Conservation (phyloP, 2,797 vertebrate genomes). For the Bucorvus abyssinicus region DNA sequence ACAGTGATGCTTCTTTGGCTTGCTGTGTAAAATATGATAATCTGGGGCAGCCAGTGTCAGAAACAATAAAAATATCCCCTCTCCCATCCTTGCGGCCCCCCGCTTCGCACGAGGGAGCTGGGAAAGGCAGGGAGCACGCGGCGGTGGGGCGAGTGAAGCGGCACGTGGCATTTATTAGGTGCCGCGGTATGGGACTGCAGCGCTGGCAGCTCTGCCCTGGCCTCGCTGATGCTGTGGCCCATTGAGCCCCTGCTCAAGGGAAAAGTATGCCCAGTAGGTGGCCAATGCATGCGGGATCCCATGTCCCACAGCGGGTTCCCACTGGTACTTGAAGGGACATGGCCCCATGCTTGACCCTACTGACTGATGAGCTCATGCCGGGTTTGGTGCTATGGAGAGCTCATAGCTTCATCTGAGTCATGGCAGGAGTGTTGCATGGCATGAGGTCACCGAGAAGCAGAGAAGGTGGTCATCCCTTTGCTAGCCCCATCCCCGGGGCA, state of each 20-base stretch:
- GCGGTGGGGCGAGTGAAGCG: rapidly evolving
- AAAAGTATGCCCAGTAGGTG: background rate
- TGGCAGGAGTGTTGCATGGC: background rate
- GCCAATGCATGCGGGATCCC: rapidly evolving
- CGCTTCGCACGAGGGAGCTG: rapidly evolving
- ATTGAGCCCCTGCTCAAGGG: rapidly evolving
- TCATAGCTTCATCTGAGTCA: background rate
- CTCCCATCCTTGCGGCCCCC: background rate
- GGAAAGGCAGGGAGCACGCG: rapidly evolving
- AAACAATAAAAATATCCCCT: constrained; percentile 57
- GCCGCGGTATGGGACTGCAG: rapidly evolving
- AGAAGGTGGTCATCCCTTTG: background rate
- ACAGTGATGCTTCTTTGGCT: constrained; percentile 63
- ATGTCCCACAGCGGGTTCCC: rapidly evolving
- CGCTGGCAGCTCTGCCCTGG: background rate
- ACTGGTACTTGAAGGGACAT: rapidly evolving
- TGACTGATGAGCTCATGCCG: rapidly evolving
- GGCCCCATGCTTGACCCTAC: rapidly evolving
- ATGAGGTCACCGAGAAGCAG: rapidly evolving
- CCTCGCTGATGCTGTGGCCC: rapidly evolving
- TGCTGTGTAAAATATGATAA: background rate
- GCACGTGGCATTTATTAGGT: background rate
- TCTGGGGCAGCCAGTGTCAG: constrained; percentile 56
- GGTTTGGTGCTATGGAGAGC: background rate
- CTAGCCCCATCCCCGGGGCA: too few relatives aligned